Percentiles rank a stretch among this genome's conserved stretches.
Evolutionary conservation across 2,113 vertebrate genomes (phyloP).

Genomic region (Clarias macrocephalus): DNA sequence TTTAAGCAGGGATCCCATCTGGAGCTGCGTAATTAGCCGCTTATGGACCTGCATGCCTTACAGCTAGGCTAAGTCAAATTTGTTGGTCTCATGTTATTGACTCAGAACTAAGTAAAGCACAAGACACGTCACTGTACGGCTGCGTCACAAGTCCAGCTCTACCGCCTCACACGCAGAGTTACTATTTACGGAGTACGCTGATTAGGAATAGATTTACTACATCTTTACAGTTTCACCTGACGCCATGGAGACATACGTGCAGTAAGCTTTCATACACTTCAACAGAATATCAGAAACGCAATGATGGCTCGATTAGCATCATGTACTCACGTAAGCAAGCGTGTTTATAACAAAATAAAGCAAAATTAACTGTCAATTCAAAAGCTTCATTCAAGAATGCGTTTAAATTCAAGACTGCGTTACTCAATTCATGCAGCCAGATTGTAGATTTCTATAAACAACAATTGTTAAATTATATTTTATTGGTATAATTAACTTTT

Average conservation of each 20-base stretch:
- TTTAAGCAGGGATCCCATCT: conserved; percentile 35
- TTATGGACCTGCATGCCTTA: conserved; percentile 30
- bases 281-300: background rate
- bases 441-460: too few relatives aligned
- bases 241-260: background rate
- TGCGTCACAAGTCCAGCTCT: background rate
- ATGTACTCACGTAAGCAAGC: background rate
- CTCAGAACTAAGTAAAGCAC: background rate
- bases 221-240: background rate
- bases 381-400: background rate
- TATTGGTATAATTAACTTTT: background rate
- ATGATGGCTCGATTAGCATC: background rate
- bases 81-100: conserved; percentile 32
- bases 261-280: background rate
- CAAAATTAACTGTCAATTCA: background rate
- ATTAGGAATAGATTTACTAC: background rate
- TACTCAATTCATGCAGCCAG: background rate
- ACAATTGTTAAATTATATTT: background rate
- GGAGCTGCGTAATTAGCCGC: conserved; percentile 24
- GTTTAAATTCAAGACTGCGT: background rate
- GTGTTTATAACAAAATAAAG: background rate
- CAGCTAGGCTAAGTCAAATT: conserved; percentile 20
- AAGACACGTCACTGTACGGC: background rate
- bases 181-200: background rate
- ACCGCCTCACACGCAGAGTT: background rate